A percentile compares a stretch with the other conserved stretches of the same genome.
These are phyloP conservation scores for Gymnodraco acuticeps DNA, from an alignment of 2,797 vertebrate species.

Conservation along the genomic window DNA sequence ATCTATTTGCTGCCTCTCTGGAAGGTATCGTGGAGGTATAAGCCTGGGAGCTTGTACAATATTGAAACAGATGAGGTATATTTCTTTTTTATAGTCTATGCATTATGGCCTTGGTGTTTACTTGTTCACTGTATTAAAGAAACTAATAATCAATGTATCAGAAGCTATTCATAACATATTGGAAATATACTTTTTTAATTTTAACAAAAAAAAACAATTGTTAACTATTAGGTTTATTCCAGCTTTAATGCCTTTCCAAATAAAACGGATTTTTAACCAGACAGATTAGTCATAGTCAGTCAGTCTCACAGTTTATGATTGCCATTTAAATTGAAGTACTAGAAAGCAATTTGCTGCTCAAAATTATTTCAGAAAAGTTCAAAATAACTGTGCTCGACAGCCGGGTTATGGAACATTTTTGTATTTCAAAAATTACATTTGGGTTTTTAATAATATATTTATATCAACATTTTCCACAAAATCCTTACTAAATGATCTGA, in stretches of 20 bases:
- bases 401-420: neutral
- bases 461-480: neutral
- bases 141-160: conserved; percentile 3
- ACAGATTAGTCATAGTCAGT: neutral
- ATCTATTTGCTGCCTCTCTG: conserved; percentile 75
- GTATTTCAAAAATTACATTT: neutral
- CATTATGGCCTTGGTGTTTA: conserved; percentile 12
- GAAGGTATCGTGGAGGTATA: conserved; percentile 50
- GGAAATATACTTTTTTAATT: neutral
- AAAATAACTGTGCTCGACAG: neutral
- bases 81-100: conserved; percentile 51
- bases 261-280: neutral
- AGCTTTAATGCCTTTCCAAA: neutral
- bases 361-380: neutral
- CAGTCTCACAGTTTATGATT: neutral
- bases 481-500: neutral
- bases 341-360: neutral
- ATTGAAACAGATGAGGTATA: conserved; percentile 74
- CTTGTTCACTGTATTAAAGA: conserved; percentile 25
- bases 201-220: neutral
- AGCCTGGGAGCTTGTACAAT: conserved; percentile 53
- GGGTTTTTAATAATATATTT: neutral
- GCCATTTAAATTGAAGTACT: neutral
- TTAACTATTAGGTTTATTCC: neutral
- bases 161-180: conserved; percentile 6